Percentiles rank a stretch among this genome's conserved stretches.
Conservation (phyloP, 2,888 invertebrate genomes). For the Digitonthophagus gazella region DNA sequence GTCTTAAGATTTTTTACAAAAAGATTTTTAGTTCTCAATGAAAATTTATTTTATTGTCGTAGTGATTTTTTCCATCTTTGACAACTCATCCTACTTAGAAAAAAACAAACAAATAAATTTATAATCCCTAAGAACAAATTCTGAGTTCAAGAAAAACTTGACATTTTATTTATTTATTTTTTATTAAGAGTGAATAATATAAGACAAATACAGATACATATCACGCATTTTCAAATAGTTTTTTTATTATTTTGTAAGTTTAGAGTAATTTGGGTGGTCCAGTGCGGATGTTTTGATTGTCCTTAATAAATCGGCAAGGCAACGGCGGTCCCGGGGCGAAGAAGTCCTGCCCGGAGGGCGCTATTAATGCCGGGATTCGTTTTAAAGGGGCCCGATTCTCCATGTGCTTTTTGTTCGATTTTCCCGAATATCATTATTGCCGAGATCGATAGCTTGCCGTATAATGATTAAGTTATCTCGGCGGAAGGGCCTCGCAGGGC, state of each 20-base stretch:
- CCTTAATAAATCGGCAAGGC: constrained; percentile 12
- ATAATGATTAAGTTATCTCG: background rate
- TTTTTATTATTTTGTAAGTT: background rate
- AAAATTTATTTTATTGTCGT: too few species aligned
- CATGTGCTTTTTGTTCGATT: background rate
- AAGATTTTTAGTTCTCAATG: too few species aligned
- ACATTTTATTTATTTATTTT: too few species aligned
- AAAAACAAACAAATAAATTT: too few species aligned
- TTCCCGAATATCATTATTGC: background rate
- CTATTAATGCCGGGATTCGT: background rate
- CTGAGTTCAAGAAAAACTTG: too few species aligned
- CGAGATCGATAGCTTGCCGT: background rate
- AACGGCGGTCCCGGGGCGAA: background rate
- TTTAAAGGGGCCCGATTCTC: background rate
- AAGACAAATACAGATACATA: too few species aligned
- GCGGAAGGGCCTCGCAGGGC: background rate
- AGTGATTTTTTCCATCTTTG: too few species aligned
- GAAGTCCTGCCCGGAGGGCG: background rate
- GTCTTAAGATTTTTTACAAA: too few species aligned
- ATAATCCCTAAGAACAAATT: too few species aligned
- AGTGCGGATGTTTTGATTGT: constrained; percentile 9
- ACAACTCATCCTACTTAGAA: too few species aligned
- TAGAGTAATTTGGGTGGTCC: constrained; percentile 1
- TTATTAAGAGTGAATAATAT: too few species aligned
- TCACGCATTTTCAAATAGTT: too few species aligned